A percentile compares a stretch with the other conserved stretches of the same genome.
Conservation (phyloP, 2,888 invertebrate genomes). For the Torymus aiolomorphi region DNA sequence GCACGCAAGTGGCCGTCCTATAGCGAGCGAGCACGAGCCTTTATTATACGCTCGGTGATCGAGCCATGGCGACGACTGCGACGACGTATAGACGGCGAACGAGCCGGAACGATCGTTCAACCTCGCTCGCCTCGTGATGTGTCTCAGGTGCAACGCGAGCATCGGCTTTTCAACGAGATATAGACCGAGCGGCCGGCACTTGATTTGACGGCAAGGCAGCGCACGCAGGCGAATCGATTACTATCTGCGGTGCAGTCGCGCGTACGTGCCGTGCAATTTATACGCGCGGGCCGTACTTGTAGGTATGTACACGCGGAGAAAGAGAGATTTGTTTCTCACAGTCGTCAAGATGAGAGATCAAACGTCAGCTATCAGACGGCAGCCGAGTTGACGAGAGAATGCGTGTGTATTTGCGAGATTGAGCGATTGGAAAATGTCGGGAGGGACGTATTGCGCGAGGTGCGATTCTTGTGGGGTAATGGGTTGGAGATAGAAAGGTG, state of each 20-base stretch:
- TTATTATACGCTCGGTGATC: neutral
- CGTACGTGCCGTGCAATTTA: no score
- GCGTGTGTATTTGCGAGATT: no score
- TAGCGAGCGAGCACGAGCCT: neutral
- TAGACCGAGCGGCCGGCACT: neutral
- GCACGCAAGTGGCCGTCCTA: neutral
- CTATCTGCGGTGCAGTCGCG: no score
- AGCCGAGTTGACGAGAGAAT: neutral
- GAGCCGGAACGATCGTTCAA: constrained; percentile 67
- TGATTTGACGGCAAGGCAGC: constrained; percentile 12
- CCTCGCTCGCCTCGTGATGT: constrained; percentile 45
- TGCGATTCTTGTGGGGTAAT: no score
- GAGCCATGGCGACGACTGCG: neutral
- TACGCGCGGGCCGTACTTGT: no score
- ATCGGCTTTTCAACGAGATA: no score
- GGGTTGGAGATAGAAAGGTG: no score
- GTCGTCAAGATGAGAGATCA: constrained; percentile 9
- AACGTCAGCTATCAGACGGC: neutral
- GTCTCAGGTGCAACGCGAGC: constrained; percentile 54
- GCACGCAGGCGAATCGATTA: neutral
- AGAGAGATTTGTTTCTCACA: neutral
- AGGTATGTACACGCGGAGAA: no score
- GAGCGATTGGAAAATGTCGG: no score
- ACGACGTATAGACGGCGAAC: constrained; percentile 58
- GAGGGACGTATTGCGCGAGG: no score